Conservation (phyloP, 2,797 vertebrate species). For the Enteromius viviparus region DNA sequence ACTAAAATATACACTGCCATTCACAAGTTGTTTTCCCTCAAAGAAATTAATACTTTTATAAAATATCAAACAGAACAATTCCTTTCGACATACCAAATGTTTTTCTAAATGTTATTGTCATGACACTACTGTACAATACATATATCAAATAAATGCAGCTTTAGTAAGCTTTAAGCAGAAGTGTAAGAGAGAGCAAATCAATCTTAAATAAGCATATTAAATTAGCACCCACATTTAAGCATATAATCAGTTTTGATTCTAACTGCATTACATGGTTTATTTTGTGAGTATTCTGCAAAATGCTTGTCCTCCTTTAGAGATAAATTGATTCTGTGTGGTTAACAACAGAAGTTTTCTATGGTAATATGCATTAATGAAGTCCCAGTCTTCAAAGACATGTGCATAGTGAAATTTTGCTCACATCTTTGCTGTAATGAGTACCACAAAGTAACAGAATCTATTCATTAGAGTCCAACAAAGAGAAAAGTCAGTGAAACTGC, state of each 20-base stretch:
- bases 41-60: no score
- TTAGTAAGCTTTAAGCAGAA: no score
- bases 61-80: no score
- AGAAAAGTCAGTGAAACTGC: neutral
- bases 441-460: neutral
- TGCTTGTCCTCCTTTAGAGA: neutral
- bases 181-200: no score
- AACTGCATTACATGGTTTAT: neutral
- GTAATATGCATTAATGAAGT: constrained; percentile 18
- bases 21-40: no score
- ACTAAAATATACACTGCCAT: no score
- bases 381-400: neutral
- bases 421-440: constrained; percentile 25
- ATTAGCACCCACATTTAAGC: neutral
- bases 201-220: neutral
- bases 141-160: no score
- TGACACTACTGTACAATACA: no score
- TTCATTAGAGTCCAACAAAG: constrained; percentile 25
- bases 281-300: neutral
- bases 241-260: neutral
- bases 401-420: neutral
- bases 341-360: neutral
- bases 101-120: no score
- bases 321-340: neutral
- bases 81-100: no score